phyloP scores from a whole-genome alignment of 2,888 invertebrate species.

The Hypomecis punctinalis region DNA sequence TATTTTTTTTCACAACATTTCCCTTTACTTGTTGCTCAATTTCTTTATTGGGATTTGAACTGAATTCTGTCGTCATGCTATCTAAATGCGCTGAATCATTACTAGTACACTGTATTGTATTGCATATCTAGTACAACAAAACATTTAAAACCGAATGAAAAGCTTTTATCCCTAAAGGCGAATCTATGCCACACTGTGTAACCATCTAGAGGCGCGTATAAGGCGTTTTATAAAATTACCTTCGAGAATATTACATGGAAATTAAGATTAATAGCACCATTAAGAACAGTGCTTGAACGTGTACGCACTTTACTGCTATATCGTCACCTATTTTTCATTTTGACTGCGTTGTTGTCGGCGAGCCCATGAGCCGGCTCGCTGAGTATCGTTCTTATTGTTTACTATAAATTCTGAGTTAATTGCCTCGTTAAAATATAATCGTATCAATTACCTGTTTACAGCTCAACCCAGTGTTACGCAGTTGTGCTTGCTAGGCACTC shows the following conservation, averaged over 20 bases:
- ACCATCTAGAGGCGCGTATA: slow-evolving; percentile 16
- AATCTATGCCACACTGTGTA: background rate
- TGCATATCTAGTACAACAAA: too few species aligned
- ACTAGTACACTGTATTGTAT: too few species aligned
- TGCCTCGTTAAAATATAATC: slow-evolving; percentile 56
- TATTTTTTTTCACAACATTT: too few species aligned
- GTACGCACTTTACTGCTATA: slow-evolving; percentile 69
- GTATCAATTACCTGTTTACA: slow-evolving; percentile 60
- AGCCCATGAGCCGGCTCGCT: slow-evolving; percentile 49
- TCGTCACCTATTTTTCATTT: slow-evolving; percentile 66
- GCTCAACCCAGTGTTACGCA: slow-evolving; percentile 63
- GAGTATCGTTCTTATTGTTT: slow-evolving; percentile 61
- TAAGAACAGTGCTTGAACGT: slow-evolving; percentile 60
- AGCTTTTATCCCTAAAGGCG: background rate
- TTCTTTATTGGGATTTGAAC: too few species aligned
- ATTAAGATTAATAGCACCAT: slow-evolving; percentile 67
- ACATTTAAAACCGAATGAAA: too few species aligned
- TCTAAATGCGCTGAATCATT: too few species aligned
- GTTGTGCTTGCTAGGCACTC: slow-evolving; percentile 18
- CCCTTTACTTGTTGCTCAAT: too few species aligned
- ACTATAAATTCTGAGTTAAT: slow-evolving; percentile 62
- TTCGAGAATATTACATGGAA: slow-evolving; percentile 38
- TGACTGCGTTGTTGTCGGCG: slow-evolving; percentile 54
- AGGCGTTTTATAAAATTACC: slow-evolving; percentile 25
- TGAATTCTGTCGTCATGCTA: too few species aligned